Base-by-base conservation (phyloP, 2,113 vertebrate species). In the Choloepus hoffmanni region DNA sequence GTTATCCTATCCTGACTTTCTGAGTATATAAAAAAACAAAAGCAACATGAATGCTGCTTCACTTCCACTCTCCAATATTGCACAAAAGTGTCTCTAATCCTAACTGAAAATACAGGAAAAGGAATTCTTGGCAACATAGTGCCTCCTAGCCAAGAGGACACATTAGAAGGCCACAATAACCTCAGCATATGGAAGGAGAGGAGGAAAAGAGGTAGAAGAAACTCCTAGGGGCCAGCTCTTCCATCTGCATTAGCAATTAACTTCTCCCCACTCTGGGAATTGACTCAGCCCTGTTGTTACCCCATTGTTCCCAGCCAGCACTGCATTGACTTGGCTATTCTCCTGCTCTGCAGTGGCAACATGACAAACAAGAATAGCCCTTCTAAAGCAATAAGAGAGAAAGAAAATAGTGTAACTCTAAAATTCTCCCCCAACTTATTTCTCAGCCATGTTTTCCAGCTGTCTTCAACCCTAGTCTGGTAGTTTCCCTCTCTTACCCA, bases 111-210 rank as follows among this genome's bases (percentile, higher is more conserved):
- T 70, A 74, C 8, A 36, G 28, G 53, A 26, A 74, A 58, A 79
- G 8, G 9, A 90, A 68, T 87, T 96, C 76, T 90, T 85, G 68
- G 76, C 62, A 93, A 87, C 24, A 16, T 36, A 74, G 85, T 18
- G 81, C 21, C 33, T 76, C 55, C 7, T 68, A 60, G 18, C 65
- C 70, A 92, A 67, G 43, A 10, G 43, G 36, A 95, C 28, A 63
- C 2, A 15, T 36, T 73, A 18, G 43, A 74, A 48, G 94, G 67
- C 15, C 23, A 91, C 4, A 11, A 50, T n/a, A 40, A 24, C 21
- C 33, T 87, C 36, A 53, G 40, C 33, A 23, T 79, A n/a, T 30
- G 48, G 40, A 53, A 67, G 78, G 13, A 15, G n/a, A 85, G 19
- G 74, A 14, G 24, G 21, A 11, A 24, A 50, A 73, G 28, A 30